phyloP scores from a whole-genome alignment of 2,113 vertebrate genomes.

The human region DNA sequence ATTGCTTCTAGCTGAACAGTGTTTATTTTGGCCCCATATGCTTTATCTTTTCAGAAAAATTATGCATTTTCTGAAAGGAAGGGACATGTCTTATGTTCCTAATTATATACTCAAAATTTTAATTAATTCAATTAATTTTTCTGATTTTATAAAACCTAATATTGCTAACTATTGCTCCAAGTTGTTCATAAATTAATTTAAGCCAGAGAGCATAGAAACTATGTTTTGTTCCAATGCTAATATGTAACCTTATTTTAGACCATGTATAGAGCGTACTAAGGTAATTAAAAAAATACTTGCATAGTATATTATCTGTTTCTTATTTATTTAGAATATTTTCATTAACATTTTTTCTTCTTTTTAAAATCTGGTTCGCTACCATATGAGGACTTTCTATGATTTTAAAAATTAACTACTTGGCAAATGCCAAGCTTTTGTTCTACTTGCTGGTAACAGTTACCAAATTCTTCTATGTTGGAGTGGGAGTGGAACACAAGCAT shows the following conservation, averaged over 20 bases:
- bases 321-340: background rate
- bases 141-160: background rate
- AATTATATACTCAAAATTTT: background rate
- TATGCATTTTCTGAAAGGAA: background rate
- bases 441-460: slow-evolving; percentile 57
- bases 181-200: background rate
- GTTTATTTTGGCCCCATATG: background rate
- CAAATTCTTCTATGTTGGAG: slow-evolving; percentile 52
- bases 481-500: background rate
- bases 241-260: background rate
- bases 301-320: background rate
- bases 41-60: background rate
- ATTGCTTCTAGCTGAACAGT: background rate
- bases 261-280: background rate
- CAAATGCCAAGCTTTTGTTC: slow-evolving; percentile 57
- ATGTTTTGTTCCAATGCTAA: background rate
- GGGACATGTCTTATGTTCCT: background rate
- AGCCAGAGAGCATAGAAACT: background rate
- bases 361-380: background rate
- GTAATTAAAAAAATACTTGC: background rate
- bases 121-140: background rate
- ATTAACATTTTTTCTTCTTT: background rate
- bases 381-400: background rate
- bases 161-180: background rate
- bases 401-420: background rate